phyloP scores from a whole-genome alignment of 64 coral and sea anemone species.

The Porites australiensis region DNA sequence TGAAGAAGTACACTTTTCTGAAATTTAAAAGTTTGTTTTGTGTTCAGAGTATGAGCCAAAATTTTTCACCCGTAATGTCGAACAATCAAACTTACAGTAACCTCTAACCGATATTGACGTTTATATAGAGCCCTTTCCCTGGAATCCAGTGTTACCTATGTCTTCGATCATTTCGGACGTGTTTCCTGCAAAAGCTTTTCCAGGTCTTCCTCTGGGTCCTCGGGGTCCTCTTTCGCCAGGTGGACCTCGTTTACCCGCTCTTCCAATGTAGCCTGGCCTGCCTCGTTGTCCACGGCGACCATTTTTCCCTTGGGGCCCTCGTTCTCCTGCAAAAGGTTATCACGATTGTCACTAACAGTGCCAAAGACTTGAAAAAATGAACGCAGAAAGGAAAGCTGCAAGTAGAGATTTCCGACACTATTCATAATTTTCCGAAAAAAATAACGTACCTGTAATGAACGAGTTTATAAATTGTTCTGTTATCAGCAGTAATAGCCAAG shows the following conservation, averaged over 20 bases:
- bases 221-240: conserved; percentile 44
- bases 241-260: conserved; percentile 53
- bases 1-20: no score
- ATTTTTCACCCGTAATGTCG: no score
- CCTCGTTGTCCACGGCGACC: conserved; percentile 67
- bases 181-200: conserved; percentile 79
- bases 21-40: no score
- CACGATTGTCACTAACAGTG: no score
- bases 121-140: background rate
- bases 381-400: no score
- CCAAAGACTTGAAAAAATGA: no score
- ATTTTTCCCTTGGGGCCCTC: conserved; percentile 59
- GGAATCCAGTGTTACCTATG: conserved; percentile 52
- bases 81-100: background rate
- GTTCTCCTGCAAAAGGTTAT: background rate
- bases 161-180: conserved; percentile 64
- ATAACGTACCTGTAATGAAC: no score
- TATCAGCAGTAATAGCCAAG: no score
- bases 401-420: no score
- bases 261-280: conserved; percentile 66
- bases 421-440: no score
- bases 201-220: conserved; percentile 59
- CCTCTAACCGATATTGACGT: background rate
- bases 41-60: no score
- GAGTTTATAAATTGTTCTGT: no score